A percentile compares a stretch with the other conserved stretches of the same genome.
phyloP scores from a whole-genome alignment of 2,113 vertebrate species.

The Ceyx melanurus region DNA sequence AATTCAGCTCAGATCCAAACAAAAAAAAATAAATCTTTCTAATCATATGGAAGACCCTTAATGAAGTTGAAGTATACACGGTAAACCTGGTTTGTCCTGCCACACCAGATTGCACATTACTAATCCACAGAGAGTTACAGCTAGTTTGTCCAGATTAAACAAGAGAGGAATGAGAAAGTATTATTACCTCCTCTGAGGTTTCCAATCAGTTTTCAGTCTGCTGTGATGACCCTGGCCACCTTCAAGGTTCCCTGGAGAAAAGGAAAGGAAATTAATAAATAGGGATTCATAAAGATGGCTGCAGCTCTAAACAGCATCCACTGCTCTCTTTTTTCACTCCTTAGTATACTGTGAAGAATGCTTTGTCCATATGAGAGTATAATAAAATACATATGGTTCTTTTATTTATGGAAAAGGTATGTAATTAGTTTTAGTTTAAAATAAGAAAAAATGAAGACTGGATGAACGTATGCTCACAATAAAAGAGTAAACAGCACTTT shows the following conservation, averaged over 20 bases:
- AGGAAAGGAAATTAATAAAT: slow-evolving; percentile 40
- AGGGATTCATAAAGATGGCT: slow-evolving; percentile 43
- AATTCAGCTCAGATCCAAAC: background rate
- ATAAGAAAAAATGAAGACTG: background rate
- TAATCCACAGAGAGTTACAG: background rate
- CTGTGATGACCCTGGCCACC: slow-evolving; percentile 10
- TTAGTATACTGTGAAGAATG: background rate
- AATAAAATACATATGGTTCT: slow-evolving; percentile 46
- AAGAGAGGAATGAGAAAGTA: slow-evolving; percentile 16
- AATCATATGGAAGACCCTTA: background rate
- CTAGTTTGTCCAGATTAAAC: slow-evolving; percentile 38
- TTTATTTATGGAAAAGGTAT: slow-evolving; percentile 25
- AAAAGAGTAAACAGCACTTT: background rate
- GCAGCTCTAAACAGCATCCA: background rate
- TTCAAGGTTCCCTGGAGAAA: slow-evolving; percentile 14
- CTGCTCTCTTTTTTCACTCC: background rate
- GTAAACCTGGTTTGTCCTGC: background rate
- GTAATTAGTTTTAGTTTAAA: slow-evolving; percentile 26
- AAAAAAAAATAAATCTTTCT: background rate
- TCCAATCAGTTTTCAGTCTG: slow-evolving; percentile 54
- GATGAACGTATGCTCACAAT: background rate
- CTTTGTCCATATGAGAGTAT: slow-evolving; percentile 52
- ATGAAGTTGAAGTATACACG: slow-evolving; percentile 2
- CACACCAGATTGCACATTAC: background rate
- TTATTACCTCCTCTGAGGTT: slow-evolving; percentile 43